These are phyloP conservation scores for Melanotaenia trifasciata DNA, from an alignment of 2,797 vertebrate genomes.

Conservation along the genomic window DNA sequence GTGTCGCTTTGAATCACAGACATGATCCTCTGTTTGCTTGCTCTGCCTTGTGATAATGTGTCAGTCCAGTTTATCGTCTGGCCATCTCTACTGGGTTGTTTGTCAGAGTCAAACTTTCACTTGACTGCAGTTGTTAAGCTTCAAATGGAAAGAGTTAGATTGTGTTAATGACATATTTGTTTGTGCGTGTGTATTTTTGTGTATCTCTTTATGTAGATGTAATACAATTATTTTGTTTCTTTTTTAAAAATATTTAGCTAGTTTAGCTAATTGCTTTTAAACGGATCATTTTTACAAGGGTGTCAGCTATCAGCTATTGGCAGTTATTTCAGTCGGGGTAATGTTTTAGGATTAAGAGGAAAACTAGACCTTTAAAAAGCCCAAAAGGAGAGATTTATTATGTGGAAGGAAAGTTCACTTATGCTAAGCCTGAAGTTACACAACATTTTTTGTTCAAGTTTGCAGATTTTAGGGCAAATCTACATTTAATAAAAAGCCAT, in stretches of 20 bases:
- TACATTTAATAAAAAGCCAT: background rate
- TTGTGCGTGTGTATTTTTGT: background rate
- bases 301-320: background rate
- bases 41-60: slow-evolving; percentile 7
- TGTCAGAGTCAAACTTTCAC: slow-evolving; percentile 1
- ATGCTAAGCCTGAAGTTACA: background rate
- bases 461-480: background rate
- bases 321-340: background rate
- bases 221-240: no score
- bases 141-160: background rate
- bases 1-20: slow-evolving; percentile 45
- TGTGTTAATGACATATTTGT: background rate
- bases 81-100: background rate
- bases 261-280: background rate
- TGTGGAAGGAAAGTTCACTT: background rate
- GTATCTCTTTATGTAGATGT: background rate
- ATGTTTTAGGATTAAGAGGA: background rate
- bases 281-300: no score
- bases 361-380: background rate
- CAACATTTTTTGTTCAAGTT: background rate
- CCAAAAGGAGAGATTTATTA: background rate
- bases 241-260: background rate
- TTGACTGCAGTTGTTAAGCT: background rate
- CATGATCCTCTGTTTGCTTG: slow-evolving; percentile 15
- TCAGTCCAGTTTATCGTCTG: slow-evolving; percentile 4